Base-by-base conservation (phyloP, 2,797 vertebrate genomes). In the Phoxinus dragarum region DNA sequence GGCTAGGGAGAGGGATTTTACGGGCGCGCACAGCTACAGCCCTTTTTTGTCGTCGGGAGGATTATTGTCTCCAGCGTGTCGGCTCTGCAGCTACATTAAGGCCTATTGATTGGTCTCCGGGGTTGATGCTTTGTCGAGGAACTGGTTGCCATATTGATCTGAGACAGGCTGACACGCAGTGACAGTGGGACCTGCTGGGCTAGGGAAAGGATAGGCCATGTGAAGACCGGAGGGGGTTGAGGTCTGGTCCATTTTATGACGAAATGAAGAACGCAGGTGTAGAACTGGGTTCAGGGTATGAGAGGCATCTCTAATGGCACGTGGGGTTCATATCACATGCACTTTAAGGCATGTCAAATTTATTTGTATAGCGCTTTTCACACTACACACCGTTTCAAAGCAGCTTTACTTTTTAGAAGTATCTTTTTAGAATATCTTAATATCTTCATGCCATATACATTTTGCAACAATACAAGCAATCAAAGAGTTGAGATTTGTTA, bases 71-170 rank as follows among this genome's bases (percentile, higher is more conserved):
- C 94, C 93, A 91, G 92, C 88, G 91, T 79, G 91, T 89, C 90
- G 91, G 87, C 90, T 88, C 93, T 89, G 90, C 68, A 88, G 90
- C 93, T 89, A 92, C 93, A 94, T 95, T 94, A 94, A 92, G 88
- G 90, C 79, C 81, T 94, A 95, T 95, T 92, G 95, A 95, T 95
- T 91, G 85, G 91, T 91, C 91, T 93, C 90, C 88, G 74, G 86
- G 89, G 93, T 92, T 91, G 93, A 90, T 86, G 92, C 92, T 92
- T 93, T 91, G 93, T 93, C 84, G 87, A 90, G 91, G 92, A 92
- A 92, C 90, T 90, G 91, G 90, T 94, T 86, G 91, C 87, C 84
- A 9, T 90, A 94, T 95, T 92, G 94, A 96, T 94, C 88, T 47
- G 86, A 91, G 91, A 93, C 93, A 92, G 91, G 89, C 90, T 91